Evolutionary conservation across 2,113 vertebrate genomes (phyloP).

Genomic region (Acinonyx jubatus): DNA sequence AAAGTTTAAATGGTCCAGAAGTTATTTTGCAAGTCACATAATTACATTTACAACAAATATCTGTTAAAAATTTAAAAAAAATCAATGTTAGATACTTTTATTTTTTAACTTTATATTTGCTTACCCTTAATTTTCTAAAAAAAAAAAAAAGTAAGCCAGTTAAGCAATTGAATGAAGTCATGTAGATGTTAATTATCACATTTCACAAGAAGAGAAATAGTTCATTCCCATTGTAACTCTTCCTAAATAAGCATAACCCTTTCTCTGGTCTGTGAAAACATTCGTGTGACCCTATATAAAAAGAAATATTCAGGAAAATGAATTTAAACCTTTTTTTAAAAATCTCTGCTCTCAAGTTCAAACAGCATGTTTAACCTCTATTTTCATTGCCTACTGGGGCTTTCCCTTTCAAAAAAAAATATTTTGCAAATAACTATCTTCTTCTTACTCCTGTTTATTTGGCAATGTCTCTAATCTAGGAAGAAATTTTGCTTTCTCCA

Average conservation of each 20-base stretch:
- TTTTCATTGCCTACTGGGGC: background rate
- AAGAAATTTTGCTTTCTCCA: background rate
- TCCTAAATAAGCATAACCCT: background rate
- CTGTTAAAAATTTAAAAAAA: background rate
- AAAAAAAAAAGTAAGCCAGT: background rate
- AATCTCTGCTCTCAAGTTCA: background rate
- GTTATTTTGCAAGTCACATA: background rate
- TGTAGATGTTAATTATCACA: constrained; percentile 13
- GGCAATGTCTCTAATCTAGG: background rate
- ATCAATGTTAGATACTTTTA: background rate
- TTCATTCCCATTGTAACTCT: background rate
- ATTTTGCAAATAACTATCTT: background rate
- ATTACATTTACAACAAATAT: background rate
- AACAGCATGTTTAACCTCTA: background rate
- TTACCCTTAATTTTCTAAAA: background rate
- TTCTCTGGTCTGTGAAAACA: background rate
- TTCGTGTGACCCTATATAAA: background rate
- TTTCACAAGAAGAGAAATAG: background rate
- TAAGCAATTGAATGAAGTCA: background rate
- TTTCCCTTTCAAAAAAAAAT: background rate
- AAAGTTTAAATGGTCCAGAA: background rate
- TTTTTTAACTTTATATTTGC: background rate
- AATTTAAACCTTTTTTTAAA: background rate
- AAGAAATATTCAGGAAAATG: background rate
- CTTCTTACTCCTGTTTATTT: background rate